Evolutionary conservation across 1,140 invertebrate genomes (phyloP), one percentile per base, ranked within the genome.

Genomic region (Pseudachorutes palmiensis): DNA sequence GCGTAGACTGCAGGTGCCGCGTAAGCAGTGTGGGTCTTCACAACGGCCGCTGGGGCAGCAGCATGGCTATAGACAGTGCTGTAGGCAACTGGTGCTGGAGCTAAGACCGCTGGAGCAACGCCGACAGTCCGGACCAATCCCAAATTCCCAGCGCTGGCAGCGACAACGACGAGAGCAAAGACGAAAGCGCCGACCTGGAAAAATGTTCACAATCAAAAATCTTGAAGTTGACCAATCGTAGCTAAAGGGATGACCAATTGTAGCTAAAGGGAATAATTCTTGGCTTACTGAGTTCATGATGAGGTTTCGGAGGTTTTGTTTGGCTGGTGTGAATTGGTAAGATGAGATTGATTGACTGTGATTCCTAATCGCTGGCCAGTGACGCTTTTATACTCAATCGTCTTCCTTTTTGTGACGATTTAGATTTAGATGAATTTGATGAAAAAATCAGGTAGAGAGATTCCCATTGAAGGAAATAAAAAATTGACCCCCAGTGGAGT

Each of bases 271-370:
- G n/a, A n/a, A 36, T 24, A 3, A 28, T 36, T 51, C 31, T 55
- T 1, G 24, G n/a, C 69, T 70, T 67, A 70, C 69, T 51, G 64
- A 63, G 57, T 70, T 66, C 69, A 70, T 70, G 65, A 24, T 70
- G 69, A 67, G 65, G 55, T 22, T 61, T 61, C 64, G 32, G 3
- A n/a, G 28, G 2, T 45, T 62, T 62, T 57, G 65, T 58, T 26
- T n/a, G n/a, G 22, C 32, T 31, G 16, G 31, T 59, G 32, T 59
- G 51, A 36, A 45, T 28, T 31, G 45, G 31, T 30, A 57, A 31
- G 45, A 30, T 65, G 31, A 45, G 32, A 59, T 59, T 28, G 33
- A 1, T 60, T n/a, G n/a, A n/a, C n/a, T n/a, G n/a, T n/a, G n/a
- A n/a, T n/a, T n/a, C n/a, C n/a, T n/a, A n/a, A n/a, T n/a, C n/a